These are phyloP conservation scores for Tinea pellionella DNA, from an alignment of 2,888 invertebrate genomes.

Conservation along the genomic window DNA sequence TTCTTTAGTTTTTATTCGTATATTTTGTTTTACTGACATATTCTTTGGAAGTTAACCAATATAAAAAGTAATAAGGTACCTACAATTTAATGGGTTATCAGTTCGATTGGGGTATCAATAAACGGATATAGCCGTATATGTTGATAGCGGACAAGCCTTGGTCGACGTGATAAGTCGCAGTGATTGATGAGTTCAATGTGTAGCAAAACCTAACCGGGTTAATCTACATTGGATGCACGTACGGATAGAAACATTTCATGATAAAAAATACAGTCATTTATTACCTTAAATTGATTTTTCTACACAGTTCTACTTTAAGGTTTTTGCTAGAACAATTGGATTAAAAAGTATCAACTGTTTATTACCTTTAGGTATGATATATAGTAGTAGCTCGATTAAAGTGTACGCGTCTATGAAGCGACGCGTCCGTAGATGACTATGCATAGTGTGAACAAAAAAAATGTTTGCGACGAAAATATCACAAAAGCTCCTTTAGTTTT, in stretches of 20 bases:
- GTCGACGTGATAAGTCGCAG: constrained; percentile 10
- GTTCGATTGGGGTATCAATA: not conserved
- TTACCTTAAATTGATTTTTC: not conserved
- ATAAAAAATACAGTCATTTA: not conserved
- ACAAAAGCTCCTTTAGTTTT: not conserved
- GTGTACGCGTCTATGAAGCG: no score
- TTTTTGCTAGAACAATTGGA: no score
- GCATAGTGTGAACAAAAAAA: no score
- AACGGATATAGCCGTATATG: not conserved
- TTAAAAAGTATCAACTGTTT: no score
- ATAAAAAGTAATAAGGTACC: not conserved
- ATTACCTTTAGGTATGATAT: no score
- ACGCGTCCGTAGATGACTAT: no score
- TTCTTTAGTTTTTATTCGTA: no score
- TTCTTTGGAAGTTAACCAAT: no score
- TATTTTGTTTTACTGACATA: no score
- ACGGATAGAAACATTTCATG: not conserved
- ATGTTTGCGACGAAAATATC: no score
- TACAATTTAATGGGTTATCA: not conserved
- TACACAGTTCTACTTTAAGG: no score
- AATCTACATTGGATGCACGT: constrained; percentile 1
- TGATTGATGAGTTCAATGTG: constrained; percentile 11
- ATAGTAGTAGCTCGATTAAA: no score
- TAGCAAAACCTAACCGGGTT: not conserved
- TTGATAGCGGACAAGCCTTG: not conserved